These are phyloP conservation scores for Drosophila barbarae DNA, from an alignment of 2,888 invertebrate genomes.

Conservation along the genomic window DNA sequence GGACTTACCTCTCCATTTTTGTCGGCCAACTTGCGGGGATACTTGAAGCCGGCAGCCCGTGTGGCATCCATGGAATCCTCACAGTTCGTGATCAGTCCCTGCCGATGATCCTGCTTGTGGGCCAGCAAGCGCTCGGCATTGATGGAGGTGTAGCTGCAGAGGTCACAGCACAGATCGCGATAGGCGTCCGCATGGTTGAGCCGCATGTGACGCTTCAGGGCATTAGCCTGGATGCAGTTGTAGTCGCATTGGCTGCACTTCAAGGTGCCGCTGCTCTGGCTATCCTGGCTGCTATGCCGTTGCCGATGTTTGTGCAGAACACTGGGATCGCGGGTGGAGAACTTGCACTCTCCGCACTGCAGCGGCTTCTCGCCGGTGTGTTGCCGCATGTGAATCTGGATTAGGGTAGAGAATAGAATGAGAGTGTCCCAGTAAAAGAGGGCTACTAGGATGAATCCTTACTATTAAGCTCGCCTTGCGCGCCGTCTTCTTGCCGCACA, in stretches of 20 bases:
- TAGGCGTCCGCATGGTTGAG: conserved; percentile 41
- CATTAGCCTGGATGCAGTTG: conserved; percentile 60
- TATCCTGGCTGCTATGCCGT: conserved; percentile 79
- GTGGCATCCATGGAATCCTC: conserved; percentile 74
- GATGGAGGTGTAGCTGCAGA: conserved; percentile 66
- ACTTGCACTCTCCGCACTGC: conserved; percentile 85
- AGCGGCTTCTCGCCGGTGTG: conserved; percentile 90
- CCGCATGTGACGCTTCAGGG: no score
- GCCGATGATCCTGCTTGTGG: conserved; percentile 76
- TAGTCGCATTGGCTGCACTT: conserved; percentile 86
- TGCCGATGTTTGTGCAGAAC: conserved; percentile 85
- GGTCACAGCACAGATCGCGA: neutral
- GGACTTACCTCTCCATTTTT: conserved; percentile 67
- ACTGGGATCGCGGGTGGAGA: conserved; percentile 87
- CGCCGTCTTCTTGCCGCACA: conserved; percentile 87
- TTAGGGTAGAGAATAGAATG: neutral
- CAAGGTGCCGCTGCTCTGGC: conserved; percentile 75
- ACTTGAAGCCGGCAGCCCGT: conserved; percentile 52
- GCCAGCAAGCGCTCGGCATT: conserved; percentile 65
- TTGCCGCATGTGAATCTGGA: conserved; percentile 85
- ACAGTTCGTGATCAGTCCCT: conserved; percentile 70
- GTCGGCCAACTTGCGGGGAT: conserved; percentile 59
- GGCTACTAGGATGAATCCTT: conserved; percentile 37
- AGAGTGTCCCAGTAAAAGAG: neutral
- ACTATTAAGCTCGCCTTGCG: conserved; percentile 85